phyloP scores from a whole-genome alignment of 2,888 invertebrate genomes.

The Eristalinus aeneus region DNA sequence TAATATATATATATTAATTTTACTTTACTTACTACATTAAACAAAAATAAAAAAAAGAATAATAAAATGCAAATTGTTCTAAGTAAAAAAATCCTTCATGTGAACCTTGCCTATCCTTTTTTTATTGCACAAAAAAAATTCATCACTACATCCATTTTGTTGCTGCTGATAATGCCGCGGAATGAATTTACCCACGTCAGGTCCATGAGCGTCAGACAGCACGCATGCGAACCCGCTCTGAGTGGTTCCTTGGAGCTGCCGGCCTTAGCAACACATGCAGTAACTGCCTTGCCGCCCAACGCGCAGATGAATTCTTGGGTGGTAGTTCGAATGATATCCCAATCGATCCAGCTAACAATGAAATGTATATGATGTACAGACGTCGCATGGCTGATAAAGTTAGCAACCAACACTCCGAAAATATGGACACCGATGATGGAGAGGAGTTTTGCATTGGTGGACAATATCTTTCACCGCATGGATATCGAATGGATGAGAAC shows the following conservation, averaged over 20 bases:
- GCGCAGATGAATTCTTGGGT: slow-evolving; percentile 74
- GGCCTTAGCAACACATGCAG: slow-evolving; percentile 78
- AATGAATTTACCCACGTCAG: slow-evolving; percentile 79
- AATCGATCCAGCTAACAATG: slow-evolving; percentile 58
- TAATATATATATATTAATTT: too few species aligned
- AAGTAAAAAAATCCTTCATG: slow-evolving; percentile 67
- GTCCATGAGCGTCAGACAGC: slow-evolving; percentile 98
- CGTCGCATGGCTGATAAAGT: slow-evolving; percentile 54
- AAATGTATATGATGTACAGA: slow-evolving; percentile 75
- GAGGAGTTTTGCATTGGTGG: slow-evolving; percentile 65
- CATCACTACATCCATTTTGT: slow-evolving; percentile 60
- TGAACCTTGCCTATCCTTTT: slow-evolving; percentile 54
- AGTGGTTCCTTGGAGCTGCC: slow-evolving; percentile 91
- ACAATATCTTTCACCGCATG: slow-evolving; percentile 66
- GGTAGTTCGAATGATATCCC: slow-evolving; percentile 72
- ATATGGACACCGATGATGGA: slow-evolving; percentile 78
- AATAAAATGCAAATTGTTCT: slow-evolving; percentile 42
- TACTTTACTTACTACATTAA: slow-evolving; percentile 28
- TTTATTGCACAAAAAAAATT: slow-evolving; percentile 65
- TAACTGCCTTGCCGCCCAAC: slow-evolving; percentile 75
- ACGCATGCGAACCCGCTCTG: slow-evolving; percentile 97
- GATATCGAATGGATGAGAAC: slow-evolving; percentile 67
- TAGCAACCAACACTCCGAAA: slow-evolving; percentile 60
- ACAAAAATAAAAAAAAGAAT: slow-evolving; percentile 19
- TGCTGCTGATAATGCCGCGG: slow-evolving; percentile 34